Evolutionary conservation across 2,888 invertebrate species (phyloP).

Genomic region (Eupithecia subumbrata): DNA sequence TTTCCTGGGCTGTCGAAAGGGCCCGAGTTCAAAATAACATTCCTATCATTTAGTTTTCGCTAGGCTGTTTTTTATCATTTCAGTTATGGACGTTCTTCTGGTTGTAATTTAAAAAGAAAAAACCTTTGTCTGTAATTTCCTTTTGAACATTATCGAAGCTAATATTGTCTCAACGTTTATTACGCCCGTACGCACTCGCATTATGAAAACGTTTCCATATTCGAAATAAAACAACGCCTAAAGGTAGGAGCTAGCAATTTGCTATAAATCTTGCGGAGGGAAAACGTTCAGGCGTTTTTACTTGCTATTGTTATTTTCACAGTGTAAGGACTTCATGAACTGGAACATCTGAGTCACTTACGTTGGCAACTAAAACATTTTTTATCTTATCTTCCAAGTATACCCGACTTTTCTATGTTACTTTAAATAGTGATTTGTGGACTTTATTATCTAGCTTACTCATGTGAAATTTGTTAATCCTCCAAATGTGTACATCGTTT

Average conservation of each 20-base stretch:
- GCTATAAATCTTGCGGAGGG: slow-evolving; percentile 76
- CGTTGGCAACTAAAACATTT: neutral
- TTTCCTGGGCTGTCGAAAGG: neutral
- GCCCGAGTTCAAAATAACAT: neutral
- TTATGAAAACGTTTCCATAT: slow-evolving; percentile 56
- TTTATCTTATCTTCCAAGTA: neutral
- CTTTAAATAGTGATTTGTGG: too few species aligned
- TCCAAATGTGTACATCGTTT: too few species aligned
- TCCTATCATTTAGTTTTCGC: neutral
- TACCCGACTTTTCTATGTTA: too few species aligned
- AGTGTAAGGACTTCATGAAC: slow-evolving; percentile 7
- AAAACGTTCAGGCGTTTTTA: slow-evolving; percentile 72
- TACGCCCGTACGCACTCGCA: slow-evolving; percentile 44
- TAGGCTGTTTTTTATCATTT: too few species aligned
- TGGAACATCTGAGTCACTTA: neutral
- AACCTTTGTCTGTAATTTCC: neutral
- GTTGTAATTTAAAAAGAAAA: neutral
- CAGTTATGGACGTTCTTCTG: neutral
- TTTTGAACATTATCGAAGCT: slow-evolving; percentile 9
- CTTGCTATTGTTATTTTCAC: slow-evolving; percentile 56
- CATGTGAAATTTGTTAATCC: too few species aligned
- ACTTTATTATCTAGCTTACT: too few species aligned
- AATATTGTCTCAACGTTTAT: slow-evolving; percentile 33
- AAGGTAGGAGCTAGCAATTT: slow-evolving; percentile 73
- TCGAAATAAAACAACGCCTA: slow-evolving; percentile 74